phyloP scores from a whole-genome alignment of 2,888 invertebrate genomes.

The Yponomeuta evonymella region DNA sequence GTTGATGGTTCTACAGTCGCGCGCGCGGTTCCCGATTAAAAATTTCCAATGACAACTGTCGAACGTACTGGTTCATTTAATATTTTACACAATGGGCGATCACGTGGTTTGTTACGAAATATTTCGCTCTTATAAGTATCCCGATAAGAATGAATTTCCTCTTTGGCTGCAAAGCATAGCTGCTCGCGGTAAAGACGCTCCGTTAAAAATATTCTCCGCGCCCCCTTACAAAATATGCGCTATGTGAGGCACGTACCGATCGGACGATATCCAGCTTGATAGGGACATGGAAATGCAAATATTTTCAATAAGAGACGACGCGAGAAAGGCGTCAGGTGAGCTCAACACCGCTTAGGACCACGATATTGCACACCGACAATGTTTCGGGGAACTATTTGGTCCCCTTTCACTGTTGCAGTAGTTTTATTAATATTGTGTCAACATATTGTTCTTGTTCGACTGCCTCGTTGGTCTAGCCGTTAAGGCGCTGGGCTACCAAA shows the following conservation, averaged over 20 bases:
- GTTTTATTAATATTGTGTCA: not conserved
- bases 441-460: too few species aligned
- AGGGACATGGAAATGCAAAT: constrained; percentile 56
- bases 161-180: too few species aligned
- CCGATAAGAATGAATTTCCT: too few species aligned
- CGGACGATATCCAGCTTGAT: constrained; percentile 14
- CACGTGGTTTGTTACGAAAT: too few species aligned
- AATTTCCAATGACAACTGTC: too few species aligned
- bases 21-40: too few species aligned
- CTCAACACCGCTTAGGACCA: not conserved
- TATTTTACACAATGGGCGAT: too few species aligned
- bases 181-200: not conserved
- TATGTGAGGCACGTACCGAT: constrained; percentile 13
- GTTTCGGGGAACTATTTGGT: not conserved
- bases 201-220: not conserved
- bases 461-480: too few species aligned
- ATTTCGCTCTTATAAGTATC: too few species aligned
- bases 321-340: constrained; percentile 19
- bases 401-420: not conserved
- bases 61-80: too few species aligned
- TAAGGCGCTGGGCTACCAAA: too few species aligned
- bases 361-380: not conserved
- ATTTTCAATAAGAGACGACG: constrained; percentile 56
- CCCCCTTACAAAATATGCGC: not conserved
- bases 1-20: too few species aligned